These are phyloP conservation scores for Neolamprologus longior DNA, from an alignment of 2,113 vertebrate genomes.

Conservation along the genomic window DNA sequence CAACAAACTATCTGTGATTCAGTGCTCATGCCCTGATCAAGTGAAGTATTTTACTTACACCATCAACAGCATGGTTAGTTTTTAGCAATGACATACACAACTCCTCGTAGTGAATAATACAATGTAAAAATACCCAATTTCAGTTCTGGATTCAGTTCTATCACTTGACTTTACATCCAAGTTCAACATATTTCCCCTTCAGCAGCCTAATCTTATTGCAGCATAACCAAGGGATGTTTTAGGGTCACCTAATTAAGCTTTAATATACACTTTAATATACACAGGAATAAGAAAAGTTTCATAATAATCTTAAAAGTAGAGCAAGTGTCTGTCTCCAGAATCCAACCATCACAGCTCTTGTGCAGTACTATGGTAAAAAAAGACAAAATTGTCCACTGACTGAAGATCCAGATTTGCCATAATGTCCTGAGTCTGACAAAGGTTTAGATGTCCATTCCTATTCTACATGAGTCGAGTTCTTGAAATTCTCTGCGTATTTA, in stretches of 20 bases:
- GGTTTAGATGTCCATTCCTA: not conserved
- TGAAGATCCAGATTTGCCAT: not conserved
- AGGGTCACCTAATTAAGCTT: not conserved
- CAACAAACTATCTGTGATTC: not conserved
- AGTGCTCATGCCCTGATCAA: not conserved
- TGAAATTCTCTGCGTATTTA: not conserved
- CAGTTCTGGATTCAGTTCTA: not conserved
- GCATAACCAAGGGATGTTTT: not conserved
- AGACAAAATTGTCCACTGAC: not conserved
- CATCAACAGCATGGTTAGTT: not conserved
- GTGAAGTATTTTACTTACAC: not conserved
- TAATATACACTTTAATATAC: not conserved
- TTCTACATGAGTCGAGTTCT: not conserved
- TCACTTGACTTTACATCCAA: not conserved
- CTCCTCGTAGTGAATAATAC: not conserved
- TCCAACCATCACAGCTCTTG: not conserved
- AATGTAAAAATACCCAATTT: not conserved
- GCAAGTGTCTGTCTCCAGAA: not conserved
- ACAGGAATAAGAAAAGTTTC: not conserved
- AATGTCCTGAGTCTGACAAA: not conserved
- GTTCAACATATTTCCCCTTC: not conserved
- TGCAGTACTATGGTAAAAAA: not conserved
- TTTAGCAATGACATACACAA: not conserved
- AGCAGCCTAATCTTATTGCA: not conserved
- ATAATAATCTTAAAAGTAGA: not conserved